These are phyloP conservation scores for Mastacembelus armatus DNA, from an alignment of 2,797 vertebrate genomes.

Conservation along the genomic window DNA sequence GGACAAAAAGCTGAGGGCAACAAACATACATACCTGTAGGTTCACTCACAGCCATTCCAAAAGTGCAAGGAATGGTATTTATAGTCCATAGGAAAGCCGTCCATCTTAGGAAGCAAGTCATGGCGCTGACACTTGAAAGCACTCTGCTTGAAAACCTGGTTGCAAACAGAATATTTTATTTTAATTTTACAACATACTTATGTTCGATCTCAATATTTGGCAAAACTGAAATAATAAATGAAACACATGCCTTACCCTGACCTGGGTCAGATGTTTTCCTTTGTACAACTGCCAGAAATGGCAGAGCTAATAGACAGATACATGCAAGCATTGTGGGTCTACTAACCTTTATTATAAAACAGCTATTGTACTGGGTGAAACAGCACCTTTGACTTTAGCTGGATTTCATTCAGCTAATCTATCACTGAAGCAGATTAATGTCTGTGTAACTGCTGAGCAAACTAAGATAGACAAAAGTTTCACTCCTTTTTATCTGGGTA, in stretches of 20 bases:
- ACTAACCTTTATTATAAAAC: neutral
- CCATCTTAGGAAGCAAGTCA: slow-evolving; percentile 87
- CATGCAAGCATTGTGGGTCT: neutral
- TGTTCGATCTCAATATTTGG: slow-evolving; percentile 1
- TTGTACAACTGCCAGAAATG: slow-evolving; percentile 11
- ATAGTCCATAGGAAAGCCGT: slow-evolving; percentile 86
- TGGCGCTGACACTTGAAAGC: slow-evolving; percentile 84
- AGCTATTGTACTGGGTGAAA: neutral
- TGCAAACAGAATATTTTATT: slow-evolving; percentile 64
- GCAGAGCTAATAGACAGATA: neutral
- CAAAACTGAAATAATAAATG: neutral
- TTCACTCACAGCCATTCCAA: slow-evolving; percentile 87
- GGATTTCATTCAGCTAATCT: neutral
- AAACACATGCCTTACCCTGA: neutral
- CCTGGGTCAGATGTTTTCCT: neutral
- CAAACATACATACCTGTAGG: slow-evolving; percentile 86
- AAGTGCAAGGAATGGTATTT: slow-evolving; percentile 80
- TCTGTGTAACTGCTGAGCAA: neutral
- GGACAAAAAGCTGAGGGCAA: slow-evolving; percentile 4
- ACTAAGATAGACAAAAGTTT: neutral
- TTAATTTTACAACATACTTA: slow-evolving; percentile 33
- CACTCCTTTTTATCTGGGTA: neutral
- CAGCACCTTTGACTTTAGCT: slow-evolving; percentile 5
- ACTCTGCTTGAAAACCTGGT: slow-evolving; percentile 81
- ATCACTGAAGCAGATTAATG: neutral